Percentiles rank a stretch among this genome's conserved stretches.
phyloP scores from a whole-genome alignment of 1,140 invertebrate species.

The Trialeurodes vaporariorum region DNA sequence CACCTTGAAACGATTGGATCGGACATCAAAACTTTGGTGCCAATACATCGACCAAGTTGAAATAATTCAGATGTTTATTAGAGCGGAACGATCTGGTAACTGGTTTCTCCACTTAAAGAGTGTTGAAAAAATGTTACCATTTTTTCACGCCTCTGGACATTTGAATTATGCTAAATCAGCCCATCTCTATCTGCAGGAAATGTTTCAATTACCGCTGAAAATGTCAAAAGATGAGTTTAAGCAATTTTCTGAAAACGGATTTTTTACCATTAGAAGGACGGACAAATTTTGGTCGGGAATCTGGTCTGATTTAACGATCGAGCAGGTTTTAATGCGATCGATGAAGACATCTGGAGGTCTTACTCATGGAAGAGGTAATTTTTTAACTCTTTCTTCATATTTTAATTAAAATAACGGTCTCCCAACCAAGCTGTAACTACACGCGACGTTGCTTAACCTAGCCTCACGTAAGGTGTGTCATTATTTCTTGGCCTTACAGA shows the following conservation, averaged over 20 bases:
- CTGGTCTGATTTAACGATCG: slow-evolving; percentile 33
- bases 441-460: no score
- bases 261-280: slow-evolving; percentile 32
- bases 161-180: slow-evolving; percentile 12
- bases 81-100: slow-evolving; percentile 30
- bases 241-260: slow-evolving; percentile 18
- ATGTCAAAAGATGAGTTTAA: slow-evolving; percentile 4
- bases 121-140: slow-evolving; percentile 33
- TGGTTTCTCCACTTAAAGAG: slow-evolving; percentile 30
- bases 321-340: slow-evolving; percentile 33
- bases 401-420: not conserved
- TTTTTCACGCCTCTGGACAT: slow-evolving; percentile 33
- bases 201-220: not conserved
- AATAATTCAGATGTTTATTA: slow-evolving; percentile 32
- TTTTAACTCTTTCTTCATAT: no score
- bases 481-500: no score
- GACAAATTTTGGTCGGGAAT: slow-evolving; percentile 31
- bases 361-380: slow-evolving; percentile 28
- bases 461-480: no score
- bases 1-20: slow-evolving; percentile 26
- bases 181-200: slow-evolving; percentile 17
- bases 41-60: slow-evolving; percentile 36
- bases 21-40: slow-evolving; percentile 34
- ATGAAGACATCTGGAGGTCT: slow-evolving; percentile 35
- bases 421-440: no score